Evolutionary conservation across 2,113 vertebrate genomes (phyloP).

Genomic region (Neogobius melanostomus): DNA sequence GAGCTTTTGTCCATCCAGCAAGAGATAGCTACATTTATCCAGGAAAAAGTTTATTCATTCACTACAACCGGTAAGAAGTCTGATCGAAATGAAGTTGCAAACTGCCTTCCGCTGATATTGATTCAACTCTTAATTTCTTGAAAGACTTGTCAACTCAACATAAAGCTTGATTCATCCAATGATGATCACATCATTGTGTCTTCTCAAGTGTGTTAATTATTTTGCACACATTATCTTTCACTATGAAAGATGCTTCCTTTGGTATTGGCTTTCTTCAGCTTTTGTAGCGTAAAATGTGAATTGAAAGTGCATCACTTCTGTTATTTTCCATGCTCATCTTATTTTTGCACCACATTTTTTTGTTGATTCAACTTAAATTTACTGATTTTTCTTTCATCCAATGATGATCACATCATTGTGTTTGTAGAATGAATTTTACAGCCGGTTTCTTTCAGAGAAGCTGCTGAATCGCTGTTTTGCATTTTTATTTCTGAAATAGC

Average conservation of each 20-base stretch:
- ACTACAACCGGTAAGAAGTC: conserved; percentile 70
- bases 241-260: background rate
- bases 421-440: too few species aligned
- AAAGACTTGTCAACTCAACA: conserved; percentile 10
- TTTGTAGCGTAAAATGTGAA: background rate
- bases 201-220: conserved; percentile 7
- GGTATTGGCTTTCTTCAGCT: background rate
- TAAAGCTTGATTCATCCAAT: conserved; percentile 71
- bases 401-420: conserved; percentile 73
- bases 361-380: conserved; percentile 31
- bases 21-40: conserved; percentile 68
- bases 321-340: background rate
- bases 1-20: conserved; percentile 81
- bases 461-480: background rate
- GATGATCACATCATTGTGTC: conserved; percentile 70
- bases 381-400: conserved; percentile 60
- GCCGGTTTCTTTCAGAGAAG: conserved; percentile 44
- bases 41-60: conserved; percentile 56
- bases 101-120: background rate
- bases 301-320: background rate
- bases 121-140: conserved; percentile 22
- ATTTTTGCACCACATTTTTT: background rate
- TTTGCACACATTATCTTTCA: background rate
- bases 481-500: too few species aligned
- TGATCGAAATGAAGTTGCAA: conserved; percentile 24